Evolutionary conservation across 2,888 invertebrate species (phyloP).

Genomic region (Drosophila cognata): DNA sequence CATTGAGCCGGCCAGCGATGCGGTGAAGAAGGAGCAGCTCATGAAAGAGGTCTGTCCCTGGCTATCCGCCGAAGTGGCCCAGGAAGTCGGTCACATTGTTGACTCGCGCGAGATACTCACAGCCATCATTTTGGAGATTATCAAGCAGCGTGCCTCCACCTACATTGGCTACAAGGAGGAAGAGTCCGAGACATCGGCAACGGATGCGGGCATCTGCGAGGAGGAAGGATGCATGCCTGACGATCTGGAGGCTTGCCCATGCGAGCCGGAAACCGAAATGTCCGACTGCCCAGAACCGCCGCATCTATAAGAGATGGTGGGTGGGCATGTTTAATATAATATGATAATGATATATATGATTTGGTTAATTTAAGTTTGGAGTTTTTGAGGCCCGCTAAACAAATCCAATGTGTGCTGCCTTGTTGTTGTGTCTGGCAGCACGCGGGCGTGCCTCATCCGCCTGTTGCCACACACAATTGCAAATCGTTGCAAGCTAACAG

Average conservation of each 20-base stretch:
- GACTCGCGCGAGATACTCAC: constrained; percentile 92
- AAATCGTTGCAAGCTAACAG: constrained; percentile 39
- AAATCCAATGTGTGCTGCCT: constrained; percentile 47
- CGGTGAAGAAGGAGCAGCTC: constrained; percentile 86
- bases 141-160: constrained; percentile 89
- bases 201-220: constrained; percentile 56
- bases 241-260: constrained; percentile 65
- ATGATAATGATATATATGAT: constrained; percentile 34
- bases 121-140: constrained; percentile 91
- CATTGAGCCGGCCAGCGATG: constrained; percentile 86
- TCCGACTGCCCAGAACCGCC: constrained; percentile 59
- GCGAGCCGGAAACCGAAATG: constrained; percentile 61
- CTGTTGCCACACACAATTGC: constrained; percentile 69
- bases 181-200: constrained; percentile 37
- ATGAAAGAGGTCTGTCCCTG: constrained; percentile 91
- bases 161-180: constrained; percentile 81
- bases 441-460: constrained; percentile 19
- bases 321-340: constrained; percentile 9
- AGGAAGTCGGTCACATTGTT: constrained; percentile 92
- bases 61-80: constrained; percentile 92
- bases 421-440: constrained; percentile 69
- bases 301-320: constrained; percentile 41
- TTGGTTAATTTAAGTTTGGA: constrained; percentile 50
- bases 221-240: constrained; percentile 66
- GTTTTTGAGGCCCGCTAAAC: constrained; percentile 23